Conservation (phyloP, 1,140 invertebrate species). For the Euura lappo region DNA sequence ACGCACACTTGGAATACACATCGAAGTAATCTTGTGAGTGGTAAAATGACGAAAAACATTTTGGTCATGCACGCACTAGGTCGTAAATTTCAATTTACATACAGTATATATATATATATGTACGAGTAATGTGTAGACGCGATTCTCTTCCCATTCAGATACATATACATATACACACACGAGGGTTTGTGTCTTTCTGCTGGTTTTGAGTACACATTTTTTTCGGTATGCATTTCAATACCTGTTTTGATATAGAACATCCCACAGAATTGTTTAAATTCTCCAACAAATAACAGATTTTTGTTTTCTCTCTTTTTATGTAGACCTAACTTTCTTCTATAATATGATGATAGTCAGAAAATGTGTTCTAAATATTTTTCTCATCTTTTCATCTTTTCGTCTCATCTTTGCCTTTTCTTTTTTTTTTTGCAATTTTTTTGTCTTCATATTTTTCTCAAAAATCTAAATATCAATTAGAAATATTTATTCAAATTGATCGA, state of each 20-base stretch:
- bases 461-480: not conserved
- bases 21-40: conserved; percentile 10
- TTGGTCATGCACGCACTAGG: conserved; percentile 1
- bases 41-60: conserved; percentile 9
- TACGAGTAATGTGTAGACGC: conserved; percentile 1
- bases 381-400: no score
- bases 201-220: not conserved
- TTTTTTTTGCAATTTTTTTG: not conserved
- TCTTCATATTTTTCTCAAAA: not conserved
- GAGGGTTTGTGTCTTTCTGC: not conserved
- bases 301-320: not conserved
- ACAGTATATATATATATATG: not conserved
- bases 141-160: not conserved
- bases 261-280: not conserved
- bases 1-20: conserved; percentile 16
- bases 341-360: not conserved
- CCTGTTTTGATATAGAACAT: not conserved
- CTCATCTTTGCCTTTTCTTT: not conserved
- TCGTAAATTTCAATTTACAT: not conserved
- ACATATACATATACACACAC: not conserved
- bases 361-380: not conserved
- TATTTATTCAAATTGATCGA: not conserved
- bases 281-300: not conserved
- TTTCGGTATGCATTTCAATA: not conserved
- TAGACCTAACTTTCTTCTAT: not conserved